Evolutionary conservation across 2,888 invertebrate species (phyloP).

Genomic region (Tetragnatha montana): DNA sequence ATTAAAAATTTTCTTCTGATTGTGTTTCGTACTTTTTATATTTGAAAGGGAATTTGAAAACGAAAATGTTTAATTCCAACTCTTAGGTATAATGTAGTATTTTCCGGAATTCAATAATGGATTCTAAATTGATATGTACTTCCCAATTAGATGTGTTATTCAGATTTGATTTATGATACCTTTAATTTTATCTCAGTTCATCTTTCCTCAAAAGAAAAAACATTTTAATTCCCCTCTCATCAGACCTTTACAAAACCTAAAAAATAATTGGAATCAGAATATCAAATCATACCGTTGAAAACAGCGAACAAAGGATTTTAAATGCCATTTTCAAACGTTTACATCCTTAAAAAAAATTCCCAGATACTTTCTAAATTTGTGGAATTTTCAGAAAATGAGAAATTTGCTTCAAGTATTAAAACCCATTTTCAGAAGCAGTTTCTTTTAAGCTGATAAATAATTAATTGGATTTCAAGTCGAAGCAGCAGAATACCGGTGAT

Average conservation of each 20-base stretch:
- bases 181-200: too few species aligned
- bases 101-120: too few species aligned
- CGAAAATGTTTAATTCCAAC: too few species aligned
- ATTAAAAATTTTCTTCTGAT: too few species aligned
- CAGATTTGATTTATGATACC: too few species aligned
- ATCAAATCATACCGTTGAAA: not conserved
- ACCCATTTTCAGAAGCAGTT: not conserved
- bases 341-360: not conserved
- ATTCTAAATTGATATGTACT: too few species aligned
- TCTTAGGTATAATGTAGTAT: too few species aligned
- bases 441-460: constrained; percentile 18
- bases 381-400: not conserved
- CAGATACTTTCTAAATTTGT: not conserved
- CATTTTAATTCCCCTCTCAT: not conserved
- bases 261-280: not conserved
- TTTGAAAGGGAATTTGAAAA: too few species aligned
- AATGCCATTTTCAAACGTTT: not conserved
- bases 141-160: too few species aligned
- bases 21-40: too few species aligned
- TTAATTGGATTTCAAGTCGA: constrained; percentile 12
- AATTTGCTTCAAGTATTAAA: not conserved
- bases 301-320: not conserved
- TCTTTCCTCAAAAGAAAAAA: not conserved
- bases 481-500: not conserved
- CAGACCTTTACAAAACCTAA: not conserved